A percentile compares a stretch with the other conserved stretches of the same genome.
phyloP scores from a whole-genome alignment of 2,113 vertebrate genomes.

The Agapornis roseicollis region DNA sequence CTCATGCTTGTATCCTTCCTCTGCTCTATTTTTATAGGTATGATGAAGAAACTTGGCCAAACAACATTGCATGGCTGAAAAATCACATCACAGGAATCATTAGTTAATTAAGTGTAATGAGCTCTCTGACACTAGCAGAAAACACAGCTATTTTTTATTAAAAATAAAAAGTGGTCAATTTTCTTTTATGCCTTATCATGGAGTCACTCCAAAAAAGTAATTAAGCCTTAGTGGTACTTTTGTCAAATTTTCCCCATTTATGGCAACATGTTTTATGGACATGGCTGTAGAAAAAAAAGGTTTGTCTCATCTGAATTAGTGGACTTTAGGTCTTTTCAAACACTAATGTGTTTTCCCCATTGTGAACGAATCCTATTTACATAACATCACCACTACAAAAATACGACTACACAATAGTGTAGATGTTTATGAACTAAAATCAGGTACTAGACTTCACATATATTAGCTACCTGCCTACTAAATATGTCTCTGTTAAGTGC shows the following conservation, averaged over 20 bases:
- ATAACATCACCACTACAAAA: neutral
- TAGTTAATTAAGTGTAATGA: neutral
- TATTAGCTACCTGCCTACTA: neutral
- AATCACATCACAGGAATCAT: neutral
- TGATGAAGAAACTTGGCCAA: neutral
- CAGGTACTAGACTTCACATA: neutral
- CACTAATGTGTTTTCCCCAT: neutral
- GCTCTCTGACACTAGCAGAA: neutral
- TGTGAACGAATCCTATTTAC: neutral
- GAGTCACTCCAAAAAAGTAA: neutral
- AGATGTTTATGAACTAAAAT: neutral
- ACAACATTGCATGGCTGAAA: neutral
- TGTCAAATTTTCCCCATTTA: neutral
- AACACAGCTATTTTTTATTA: neutral
- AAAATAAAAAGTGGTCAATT: neutral
- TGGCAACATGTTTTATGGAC: neutral
- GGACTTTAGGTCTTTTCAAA: neutral
- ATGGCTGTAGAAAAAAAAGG: neutral
- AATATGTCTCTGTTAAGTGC: neutral
- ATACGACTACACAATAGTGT: neutral
- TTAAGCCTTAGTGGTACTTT: neutral
- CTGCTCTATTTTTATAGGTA: neutral
- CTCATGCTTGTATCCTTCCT: neutral
- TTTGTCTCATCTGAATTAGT: neutral
- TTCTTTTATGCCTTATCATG: neutral